These are phyloP conservation scores for Zele albiditarsus DNA, from an alignment of 2,888 invertebrate genomes.

Conservation along the genomic window DNA sequence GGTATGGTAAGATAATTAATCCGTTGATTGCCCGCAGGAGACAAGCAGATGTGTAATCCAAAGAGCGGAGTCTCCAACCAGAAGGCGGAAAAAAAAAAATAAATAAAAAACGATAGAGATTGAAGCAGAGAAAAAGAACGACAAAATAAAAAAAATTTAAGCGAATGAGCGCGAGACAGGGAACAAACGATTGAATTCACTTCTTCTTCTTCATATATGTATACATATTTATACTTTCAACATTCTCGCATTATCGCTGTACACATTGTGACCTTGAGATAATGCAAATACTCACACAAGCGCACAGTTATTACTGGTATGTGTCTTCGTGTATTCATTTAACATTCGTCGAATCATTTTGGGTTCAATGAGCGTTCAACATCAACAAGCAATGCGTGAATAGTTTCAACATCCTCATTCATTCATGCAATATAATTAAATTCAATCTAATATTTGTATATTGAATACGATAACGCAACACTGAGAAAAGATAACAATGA, in stretches of 20 bases:
- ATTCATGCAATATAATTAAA: background rate
- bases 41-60: conserved; percentile 29
- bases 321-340: background rate
- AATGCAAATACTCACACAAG: background rate
- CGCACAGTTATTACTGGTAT: background rate
- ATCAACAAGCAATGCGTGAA: conserved; percentile 9
- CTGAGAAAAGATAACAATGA: background rate
- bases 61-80: background rate
- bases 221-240: background rate
- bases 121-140: background rate
- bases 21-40: conserved; percentile 20
- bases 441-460: background rate
- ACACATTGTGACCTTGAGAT: conserved; percentile 23
- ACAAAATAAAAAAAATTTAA: background rate
- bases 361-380: background rate
- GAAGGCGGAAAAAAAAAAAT: background rate
- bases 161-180: background rate
- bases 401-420: conserved; percentile 17
- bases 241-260: conserved; percentile 7
- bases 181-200: conserved; percentile 9
- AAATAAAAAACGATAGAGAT: conserved; percentile 15
- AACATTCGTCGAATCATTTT: background rate
- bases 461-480: background rate
- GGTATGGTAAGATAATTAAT: conserved; percentile 25
- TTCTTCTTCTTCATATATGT: conserved; percentile 14